Evolutionary conservation across 2,888 invertebrate genomes (phyloP), one percentile per base, ranked within the genome.

Genomic region (Spodoptera littoralis): DNA sequence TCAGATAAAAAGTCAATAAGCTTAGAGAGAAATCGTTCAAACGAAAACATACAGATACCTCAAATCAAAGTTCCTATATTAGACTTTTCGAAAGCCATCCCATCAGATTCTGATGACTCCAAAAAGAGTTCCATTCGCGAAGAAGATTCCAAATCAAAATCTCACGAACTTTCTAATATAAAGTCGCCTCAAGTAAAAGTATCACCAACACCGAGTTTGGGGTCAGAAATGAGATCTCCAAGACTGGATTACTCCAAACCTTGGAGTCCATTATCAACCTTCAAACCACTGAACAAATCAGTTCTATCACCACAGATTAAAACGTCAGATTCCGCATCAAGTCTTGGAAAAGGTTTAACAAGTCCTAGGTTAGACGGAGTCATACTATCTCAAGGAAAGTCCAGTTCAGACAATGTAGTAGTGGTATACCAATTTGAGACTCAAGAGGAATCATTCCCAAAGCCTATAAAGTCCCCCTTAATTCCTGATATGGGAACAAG

Each of bases 371-470:
- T 94, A 60, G 94, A 94, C 42, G 93, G 94, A 2, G 93, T 94
- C 0, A 94, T 92, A 48, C 51, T 94, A 62, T 93, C 94, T 1
- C 94, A 94, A 88, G 94, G 93, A 0, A 94, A 94, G 82, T 90
- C 91, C 2, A 92, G 81, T 65, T 85, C 92, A 0, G 93, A 93
- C 65, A 93, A 94, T 63, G 93, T 94, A 0, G 94, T 94, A 0
- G 92, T 94, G 0, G 92, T 94, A 0, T 94, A 94, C 67, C 93
- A 94, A 71, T 94, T 94, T 70, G 94, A 94, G 70, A 89, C 88
- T 12, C 89, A 89, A 78, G 92, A 92, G 0, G 90, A 92, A 22
- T 77, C 71, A 58, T 75, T 72, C 44, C 79, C 84, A 0, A 93
- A 90, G 64, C 84, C 85, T 11, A 88, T 91, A 6, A 92, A 90